Evolutionary conservation across 2,888 invertebrate species (phyloP), one percentile per base, ranked within the genome.

Genomic region (Meiosimyza platycephala): DNA sequence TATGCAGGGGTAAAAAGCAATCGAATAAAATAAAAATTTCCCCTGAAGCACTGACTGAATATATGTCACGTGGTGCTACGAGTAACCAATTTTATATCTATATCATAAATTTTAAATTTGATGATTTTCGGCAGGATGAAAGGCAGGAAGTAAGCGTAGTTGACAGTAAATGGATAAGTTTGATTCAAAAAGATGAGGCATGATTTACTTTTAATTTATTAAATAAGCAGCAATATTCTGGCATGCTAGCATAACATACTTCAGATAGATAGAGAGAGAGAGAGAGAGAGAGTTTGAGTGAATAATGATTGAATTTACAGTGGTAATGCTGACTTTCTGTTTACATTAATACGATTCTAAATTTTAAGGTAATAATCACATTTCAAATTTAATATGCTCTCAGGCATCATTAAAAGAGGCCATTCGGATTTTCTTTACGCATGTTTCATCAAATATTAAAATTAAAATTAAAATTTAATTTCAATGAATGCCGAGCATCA

Each of bases 1-100:
- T 76, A 71, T 77, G 76, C 77, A 81, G 83, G 82, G 83, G 82
- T 73, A 78, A 70, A 13, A 47, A 47, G 12, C 15, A 52, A 15
- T 57, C 22, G 28, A 18, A 50, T 62, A 18, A 60, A 47, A 52
- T n/a, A 13, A 15, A 33, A 55, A 6, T 63, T 63, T 63, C 4
- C 64, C 16, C 15, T 15, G 5, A 47, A 40, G 48, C 47, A 9
- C 16, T 62, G 65, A 54, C 52, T 11, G 2, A 2, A 47, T 22
- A 40, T 66, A 28, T 47, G 22, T 52, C 33, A 62, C 55, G 50
- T 67, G 57, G 57, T 63, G 52, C 60, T 13, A 22, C 9, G 9
- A 13, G 28, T 57, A 40, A n/a, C 40, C 5, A 47, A 47, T 6
- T 62, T 40, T 40, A 40, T 40, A 40, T 7, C 6, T 40, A 40